These are phyloP conservation scores for Cheiracanthium punctorium DNA, from an alignment of 2,888 invertebrate species.

Conservation along the genomic window DNA sequence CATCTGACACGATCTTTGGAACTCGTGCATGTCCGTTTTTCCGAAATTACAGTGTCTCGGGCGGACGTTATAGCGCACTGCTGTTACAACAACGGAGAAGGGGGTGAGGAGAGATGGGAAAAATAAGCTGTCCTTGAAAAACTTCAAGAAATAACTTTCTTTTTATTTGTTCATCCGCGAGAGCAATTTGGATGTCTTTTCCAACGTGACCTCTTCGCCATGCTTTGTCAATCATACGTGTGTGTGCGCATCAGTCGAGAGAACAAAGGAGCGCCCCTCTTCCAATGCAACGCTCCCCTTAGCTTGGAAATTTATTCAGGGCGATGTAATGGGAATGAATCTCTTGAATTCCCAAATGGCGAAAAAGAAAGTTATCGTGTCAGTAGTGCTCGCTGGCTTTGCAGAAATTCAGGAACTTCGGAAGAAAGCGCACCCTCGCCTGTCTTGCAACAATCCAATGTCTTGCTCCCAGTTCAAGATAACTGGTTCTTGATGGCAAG, in stretches of 20 bases:
- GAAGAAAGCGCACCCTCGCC: background rate
- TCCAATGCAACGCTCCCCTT: background rate
- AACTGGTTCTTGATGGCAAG: no score
- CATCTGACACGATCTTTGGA: no score
- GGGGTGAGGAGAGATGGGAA: no score
- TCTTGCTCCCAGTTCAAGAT: no score
- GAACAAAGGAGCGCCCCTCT: background rate
- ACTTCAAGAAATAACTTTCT: background rate
- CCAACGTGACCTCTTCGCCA: conserved; percentile 45
- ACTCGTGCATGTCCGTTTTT: no score
- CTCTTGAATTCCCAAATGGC: background rate
- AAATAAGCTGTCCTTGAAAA: conserved; percentile 54
- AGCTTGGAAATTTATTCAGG: conserved; percentile 2
- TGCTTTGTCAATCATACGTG: conserved; percentile 57
- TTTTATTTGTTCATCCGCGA: conserved; percentile 10
- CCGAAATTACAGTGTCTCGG: no score
- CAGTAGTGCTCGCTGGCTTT: conserved; percentile 4
- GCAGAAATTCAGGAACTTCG: background rate
- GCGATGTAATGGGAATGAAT: background rate
- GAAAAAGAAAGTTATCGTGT: conserved; percentile 2
- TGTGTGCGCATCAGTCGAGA: background rate
- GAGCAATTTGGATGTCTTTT: conserved; percentile 43
- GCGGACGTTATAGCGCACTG: no score
- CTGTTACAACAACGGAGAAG: no score
- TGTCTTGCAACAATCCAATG: no score